phyloP scores from a whole-genome alignment of 2,113 vertebrate genomes.

The Marcusenius ussheri region DNA sequence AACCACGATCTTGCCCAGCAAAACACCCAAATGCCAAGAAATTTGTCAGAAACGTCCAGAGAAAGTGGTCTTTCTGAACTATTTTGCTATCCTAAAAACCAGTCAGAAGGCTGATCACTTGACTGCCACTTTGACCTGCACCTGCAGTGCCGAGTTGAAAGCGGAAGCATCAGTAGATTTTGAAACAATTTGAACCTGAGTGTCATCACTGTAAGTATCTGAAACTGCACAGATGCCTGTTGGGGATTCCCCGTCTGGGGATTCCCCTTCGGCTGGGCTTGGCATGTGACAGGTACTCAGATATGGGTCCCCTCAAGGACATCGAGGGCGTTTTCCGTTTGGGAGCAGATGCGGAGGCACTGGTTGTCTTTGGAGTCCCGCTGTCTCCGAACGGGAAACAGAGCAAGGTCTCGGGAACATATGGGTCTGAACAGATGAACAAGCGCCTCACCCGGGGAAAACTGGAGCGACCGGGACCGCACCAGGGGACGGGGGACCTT shows the following conservation, averaged over 20 bases:
- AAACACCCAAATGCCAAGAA: too few relatives aligned
- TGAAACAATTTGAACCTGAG: background rate
- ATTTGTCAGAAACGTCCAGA: too few relatives aligned
- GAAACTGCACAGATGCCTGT: background rate
- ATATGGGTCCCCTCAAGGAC: background rate
- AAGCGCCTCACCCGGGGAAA: constrained; percentile 69
- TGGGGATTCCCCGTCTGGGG: background rate
- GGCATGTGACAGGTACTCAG: background rate
- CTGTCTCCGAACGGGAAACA: background rate
- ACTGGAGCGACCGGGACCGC: constrained; percentile 88
- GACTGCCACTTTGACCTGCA: background rate
- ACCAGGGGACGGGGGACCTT: constrained; percentile 85
- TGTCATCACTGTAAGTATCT: background rate
- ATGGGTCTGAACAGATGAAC: constrained; percentile 31
- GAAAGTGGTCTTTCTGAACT: background rate
- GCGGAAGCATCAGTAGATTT: background rate
- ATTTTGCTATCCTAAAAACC: background rate
- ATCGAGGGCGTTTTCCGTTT: background rate
- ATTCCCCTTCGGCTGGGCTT: background rate
- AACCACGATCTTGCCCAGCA: too few relatives aligned
- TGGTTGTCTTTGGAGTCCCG: background rate
- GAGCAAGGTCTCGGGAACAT: background rate
- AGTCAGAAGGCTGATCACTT: background rate
- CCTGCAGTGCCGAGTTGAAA: background rate
- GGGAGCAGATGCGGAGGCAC: background rate